Conservation (phyloP, 2,797 vertebrate genomes). For the Limosa lapponica region DNA sequence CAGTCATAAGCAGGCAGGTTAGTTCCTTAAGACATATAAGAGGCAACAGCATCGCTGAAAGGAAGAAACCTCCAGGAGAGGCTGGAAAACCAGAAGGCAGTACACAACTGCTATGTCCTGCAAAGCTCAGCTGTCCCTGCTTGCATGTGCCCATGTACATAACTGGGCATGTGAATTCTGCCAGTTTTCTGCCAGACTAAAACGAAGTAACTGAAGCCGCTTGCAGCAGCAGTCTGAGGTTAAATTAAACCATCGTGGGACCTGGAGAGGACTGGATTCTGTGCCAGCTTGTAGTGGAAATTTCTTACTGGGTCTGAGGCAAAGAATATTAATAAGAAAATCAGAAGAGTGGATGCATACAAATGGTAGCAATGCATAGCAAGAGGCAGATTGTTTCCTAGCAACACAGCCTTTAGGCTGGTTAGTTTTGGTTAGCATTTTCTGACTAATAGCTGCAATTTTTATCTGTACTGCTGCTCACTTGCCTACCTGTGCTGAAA, state of each 20-base stretch:
- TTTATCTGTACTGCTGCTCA: not conserved
- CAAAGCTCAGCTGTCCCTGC: not conserved
- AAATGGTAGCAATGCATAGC: not conserved
- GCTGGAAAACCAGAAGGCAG: not conserved
- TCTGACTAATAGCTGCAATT: slow-evolving; percentile 29
- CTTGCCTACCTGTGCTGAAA: not conserved
- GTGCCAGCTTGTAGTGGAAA: not conserved
- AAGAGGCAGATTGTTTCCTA: slow-evolving; percentile 52
- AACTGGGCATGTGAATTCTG: not conserved
- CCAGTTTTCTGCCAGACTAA: not conserved
- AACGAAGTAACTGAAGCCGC: not conserved
- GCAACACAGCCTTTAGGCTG: slow-evolving; percentile 41
- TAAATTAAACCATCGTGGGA: not conserved
- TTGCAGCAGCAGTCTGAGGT: not conserved
- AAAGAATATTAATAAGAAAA: slow-evolving; percentile 41
- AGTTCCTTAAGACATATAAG: not conserved
- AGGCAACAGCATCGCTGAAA: not conserved
- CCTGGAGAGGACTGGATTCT: not conserved
- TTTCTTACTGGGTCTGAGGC: not conserved
- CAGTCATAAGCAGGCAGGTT: not conserved
- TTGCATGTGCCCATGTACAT: not conserved
- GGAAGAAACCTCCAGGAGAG: not conserved
- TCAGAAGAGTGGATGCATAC: not conserved
- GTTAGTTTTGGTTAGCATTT: slow-evolving; percentile 41
- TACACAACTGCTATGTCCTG: not conserved